phyloP scores from a whole-genome alignment of 2,113 vertebrate species.

The Herpetotheres cachinnans region DNA sequence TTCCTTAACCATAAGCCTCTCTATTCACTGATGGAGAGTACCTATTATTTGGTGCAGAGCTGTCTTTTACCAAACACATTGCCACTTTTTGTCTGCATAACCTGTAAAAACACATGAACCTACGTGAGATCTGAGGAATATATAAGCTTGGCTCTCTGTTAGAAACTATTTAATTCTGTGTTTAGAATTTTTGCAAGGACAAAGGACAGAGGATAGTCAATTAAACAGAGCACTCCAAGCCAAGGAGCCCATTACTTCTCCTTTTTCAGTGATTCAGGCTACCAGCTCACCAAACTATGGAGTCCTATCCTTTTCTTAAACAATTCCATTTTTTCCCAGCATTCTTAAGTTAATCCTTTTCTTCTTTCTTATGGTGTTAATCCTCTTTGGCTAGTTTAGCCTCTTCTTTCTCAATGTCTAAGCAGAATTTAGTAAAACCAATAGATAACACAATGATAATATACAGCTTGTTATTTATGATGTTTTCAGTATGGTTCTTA shows the following conservation, averaged over 20 bases:
- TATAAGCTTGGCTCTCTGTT: background rate
- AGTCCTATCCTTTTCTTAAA: background rate
- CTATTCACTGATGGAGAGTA: background rate
- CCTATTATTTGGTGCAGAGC: background rate
- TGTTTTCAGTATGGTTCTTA: background rate
- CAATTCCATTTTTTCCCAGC: background rate
- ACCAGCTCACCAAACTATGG: background rate
- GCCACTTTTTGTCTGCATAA: background rate
- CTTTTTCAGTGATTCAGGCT: background rate
- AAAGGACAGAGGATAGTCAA: background rate
- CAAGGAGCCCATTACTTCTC: background rate
- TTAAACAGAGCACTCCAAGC: background rate
- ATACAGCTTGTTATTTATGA: background rate
- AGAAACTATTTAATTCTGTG: background rate
- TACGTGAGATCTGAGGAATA: background rate
- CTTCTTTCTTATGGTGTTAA: background rate
- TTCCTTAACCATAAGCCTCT: background rate
- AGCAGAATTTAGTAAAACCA: background rate
- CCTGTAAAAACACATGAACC: background rate
- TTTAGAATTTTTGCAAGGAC: constrained; percentile 9
- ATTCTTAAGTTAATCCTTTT: background rate
- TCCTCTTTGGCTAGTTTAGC: background rate
- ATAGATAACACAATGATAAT: background rate
- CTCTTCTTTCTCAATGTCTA: background rate
- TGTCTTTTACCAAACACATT: background rate